Base-by-base conservation (phyloP, 2,888 invertebrate species). In the Platycnemis pennipes region DNA sequence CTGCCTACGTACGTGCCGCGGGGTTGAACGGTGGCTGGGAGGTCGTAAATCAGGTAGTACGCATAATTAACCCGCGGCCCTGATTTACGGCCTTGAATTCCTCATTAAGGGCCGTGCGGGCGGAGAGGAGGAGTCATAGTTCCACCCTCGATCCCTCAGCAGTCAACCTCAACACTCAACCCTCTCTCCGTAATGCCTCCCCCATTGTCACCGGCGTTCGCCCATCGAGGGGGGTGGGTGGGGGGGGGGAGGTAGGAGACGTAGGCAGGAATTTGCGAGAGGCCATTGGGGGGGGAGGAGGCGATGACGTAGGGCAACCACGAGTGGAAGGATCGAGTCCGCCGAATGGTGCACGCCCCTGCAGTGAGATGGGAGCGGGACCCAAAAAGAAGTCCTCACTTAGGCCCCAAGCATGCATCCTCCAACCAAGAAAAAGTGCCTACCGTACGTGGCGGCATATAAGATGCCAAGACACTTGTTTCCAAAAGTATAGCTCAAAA, bases 71-170 rank as follows among this genome's bases (percentile, higher is more conserved):
- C 91, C 69, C 91, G 44, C 91, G 69, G 56, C 26, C 56, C 91
- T 91, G 91, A 91, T 91, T 91, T 91, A 91, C 69, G 63, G 91
- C 91, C 19, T 26, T 63, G 91, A 91, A 91, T 91, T 91, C 91
- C 91, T 91, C 91, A 63, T 91, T 91, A 91, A 63, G 63, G 91
- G 46, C 45, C 26, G 3, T 63, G 77, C 13, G 77, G 31, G 63
- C 63, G 26, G 26, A 5, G 63, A 26, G 77, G 31, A 77, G 26
- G 31, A 77, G 77, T 53, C 53, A n/a, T 26, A n/a, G 63, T n/a
- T n/a, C n/a, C n/a, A n/a, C n/a, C n/a, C n/a, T n/a, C n/a, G n/a
- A n/a, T n/a, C n/a, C n/a, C n/a, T n/a, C n/a, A n/a, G n/a, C n/a
- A n/a, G n/a, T n/a, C n/a, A n/a, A n/a, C n/a, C n/a, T n/a, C n/a